These are phyloP conservation scores for Spisula subtruncata DNA, from an alignment of 2,888 invertebrate species.

Conservation along the genomic window DNA sequence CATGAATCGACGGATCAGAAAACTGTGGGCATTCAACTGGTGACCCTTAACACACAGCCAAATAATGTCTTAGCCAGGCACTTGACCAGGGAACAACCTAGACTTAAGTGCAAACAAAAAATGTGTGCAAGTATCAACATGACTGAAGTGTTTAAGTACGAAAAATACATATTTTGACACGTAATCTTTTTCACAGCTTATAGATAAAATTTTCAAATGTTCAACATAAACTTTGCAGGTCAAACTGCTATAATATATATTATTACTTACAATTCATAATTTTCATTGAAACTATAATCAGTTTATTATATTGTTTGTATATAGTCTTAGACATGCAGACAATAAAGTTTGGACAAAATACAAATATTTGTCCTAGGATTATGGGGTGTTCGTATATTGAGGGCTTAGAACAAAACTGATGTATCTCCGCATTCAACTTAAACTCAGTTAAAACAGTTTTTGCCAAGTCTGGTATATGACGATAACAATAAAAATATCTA, in stretches of 20 bases:
- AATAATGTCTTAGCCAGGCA: slow-evolving; percentile 14
- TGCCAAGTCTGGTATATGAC: neutral
- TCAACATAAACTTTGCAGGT: slow-evolving; percentile 24
- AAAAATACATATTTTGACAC: neutral
- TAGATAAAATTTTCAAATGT: neutral
- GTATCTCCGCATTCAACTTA: too few relatives aligned
- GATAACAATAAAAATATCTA: slow-evolving; percentile 17
- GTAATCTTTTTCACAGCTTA: slow-evolving; percentile 5
- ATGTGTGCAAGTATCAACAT: neutral
- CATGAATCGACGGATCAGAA: neutral
- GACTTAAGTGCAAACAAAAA: neutral
- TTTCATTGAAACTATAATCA: slow-evolving; percentile 7
- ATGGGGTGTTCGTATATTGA: neutral
- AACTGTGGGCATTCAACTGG: neutral
- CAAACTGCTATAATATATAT: slow-evolving; percentile 9
- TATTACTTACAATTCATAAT: neutral
- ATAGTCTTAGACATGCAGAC: neutral
- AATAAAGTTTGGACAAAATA: slow-evolving; percentile 16
- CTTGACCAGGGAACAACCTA: slow-evolving; percentile 13
- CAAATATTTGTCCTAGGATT: neutral
- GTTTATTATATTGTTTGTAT: slow-evolving; percentile 11
- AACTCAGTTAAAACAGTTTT: too few relatives aligned
- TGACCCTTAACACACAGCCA: neutral
- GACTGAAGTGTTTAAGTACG: neutral
- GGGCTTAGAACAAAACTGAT: too few relatives aligned